Percentiles rank a stretch among this genome's conserved stretches.
Conservation (phyloP, 2,797 vertebrate genomes). For the Girardinus metallicus region DNA sequence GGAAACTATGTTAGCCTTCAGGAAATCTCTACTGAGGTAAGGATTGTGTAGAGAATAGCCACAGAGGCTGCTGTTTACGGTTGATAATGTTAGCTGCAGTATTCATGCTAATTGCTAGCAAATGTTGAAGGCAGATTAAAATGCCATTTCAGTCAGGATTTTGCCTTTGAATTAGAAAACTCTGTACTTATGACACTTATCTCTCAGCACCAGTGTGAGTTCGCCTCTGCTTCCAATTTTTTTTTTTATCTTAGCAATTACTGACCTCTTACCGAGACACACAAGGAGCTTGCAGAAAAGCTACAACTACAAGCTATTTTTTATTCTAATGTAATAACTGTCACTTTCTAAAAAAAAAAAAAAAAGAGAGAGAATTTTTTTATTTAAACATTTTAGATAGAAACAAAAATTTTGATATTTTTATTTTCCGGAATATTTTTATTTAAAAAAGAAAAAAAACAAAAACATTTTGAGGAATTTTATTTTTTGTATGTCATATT, state of each 20-base stretch:
- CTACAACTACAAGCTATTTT: not conserved
- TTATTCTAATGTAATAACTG: not conserved
- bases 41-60: not conserved
- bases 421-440: no score
- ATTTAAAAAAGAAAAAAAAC: no score
- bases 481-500: not conserved
- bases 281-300: not conserved
- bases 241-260: not conserved
- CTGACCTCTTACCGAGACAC: not conserved
- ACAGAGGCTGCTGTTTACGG: not conserved
- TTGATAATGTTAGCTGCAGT: not conserved
- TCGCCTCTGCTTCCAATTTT: not conserved
- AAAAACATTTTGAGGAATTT: no score
- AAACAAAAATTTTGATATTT: not conserved
- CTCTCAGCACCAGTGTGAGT: not conserved
- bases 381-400: not conserved
- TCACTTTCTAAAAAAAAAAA: not conserved
- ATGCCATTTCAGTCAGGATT: not conserved
- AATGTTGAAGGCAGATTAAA: not conserved
- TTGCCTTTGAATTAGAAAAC: not conserved
- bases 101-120: not conserved
- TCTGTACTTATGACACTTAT: not conserved
- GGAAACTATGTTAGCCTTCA: not conserved
- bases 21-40: not conserved
- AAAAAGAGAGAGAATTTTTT: not conserved